Percentiles rank a stretch among this genome's conserved stretches.
These are phyloP conservation scores for Tupaia chinensis DNA, from an alignment of 2,113 vertebrate species.

Conservation along the genomic window DNA sequence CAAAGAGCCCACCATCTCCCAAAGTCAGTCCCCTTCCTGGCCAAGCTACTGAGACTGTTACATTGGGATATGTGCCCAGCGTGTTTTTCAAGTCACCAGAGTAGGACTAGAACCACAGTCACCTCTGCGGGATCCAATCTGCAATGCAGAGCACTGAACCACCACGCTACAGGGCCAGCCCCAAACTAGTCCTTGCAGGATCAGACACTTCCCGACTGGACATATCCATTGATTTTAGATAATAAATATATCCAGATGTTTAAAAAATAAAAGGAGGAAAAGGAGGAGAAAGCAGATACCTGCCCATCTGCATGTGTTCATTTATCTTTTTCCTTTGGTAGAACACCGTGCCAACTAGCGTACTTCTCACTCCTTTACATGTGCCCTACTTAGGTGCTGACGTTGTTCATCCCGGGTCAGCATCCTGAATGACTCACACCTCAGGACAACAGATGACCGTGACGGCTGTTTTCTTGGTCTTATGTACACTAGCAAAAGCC, in stretches of 20 bases:
- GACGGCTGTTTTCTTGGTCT: neutral
- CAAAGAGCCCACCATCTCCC: neutral
- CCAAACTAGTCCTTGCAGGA: neutral
- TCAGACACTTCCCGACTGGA: neutral
- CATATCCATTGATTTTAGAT: slow-evolving; percentile 11
- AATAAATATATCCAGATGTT: neutral
- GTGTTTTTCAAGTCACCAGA: no score
- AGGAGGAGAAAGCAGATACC: neutral
- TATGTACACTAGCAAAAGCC: neutral
- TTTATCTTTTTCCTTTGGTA: neutral
- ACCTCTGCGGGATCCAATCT: no score
- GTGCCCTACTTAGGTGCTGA: neutral
- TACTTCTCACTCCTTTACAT: neutral
- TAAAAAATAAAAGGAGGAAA: neutral
- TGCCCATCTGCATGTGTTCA: accelerated
- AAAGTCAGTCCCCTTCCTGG: neutral
- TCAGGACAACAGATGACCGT: neutral
- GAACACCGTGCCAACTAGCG: neutral
- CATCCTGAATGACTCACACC: neutral
- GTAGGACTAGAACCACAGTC: no score
- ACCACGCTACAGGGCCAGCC: no score
- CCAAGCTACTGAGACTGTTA: neutral
- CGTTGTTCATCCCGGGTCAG: accelerated
- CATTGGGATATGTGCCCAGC: neutral
- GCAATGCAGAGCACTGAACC: no score